phyloP scores from a whole-genome alignment of 2,797 vertebrate species.

The Cuniculus paca region DNA sequence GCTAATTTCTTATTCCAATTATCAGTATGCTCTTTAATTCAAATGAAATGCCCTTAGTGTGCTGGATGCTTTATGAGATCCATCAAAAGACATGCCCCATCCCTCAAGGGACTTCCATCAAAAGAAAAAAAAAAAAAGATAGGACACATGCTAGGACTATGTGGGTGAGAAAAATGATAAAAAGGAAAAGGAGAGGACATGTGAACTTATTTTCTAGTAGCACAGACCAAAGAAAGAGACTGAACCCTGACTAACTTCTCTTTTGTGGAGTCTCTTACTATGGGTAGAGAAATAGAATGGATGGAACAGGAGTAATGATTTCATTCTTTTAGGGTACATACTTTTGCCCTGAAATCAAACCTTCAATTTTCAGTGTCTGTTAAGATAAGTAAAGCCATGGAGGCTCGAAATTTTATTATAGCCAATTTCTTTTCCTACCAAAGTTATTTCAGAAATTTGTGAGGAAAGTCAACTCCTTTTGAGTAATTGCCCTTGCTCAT shows the following conservation, averaged over 20 bases:
- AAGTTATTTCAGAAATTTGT: conserved; percentile 33
- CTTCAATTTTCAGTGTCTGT: background rate
- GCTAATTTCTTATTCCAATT: conserved; percentile 79
- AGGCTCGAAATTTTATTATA: conserved; percentile 44
- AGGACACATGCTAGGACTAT: background rate
- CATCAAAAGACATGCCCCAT: conserved; percentile 46
- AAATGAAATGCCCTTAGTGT: conserved; percentile 63
- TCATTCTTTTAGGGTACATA: background rate
- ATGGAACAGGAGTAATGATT: background rate
- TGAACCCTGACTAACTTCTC: background rate
- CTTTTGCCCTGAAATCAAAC: background rate
- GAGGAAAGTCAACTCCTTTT: background rate
- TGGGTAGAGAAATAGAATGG: background rate
- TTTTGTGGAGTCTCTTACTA: background rate
- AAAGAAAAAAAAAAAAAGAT: conserved; percentile 46
- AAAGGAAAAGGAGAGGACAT: conserved; percentile 28
- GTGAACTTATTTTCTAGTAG: background rate
- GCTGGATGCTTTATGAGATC: conserved; percentile 67
- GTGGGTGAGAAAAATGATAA: conserved; percentile 30
- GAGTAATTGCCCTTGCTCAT: background rate
- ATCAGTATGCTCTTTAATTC: conserved; percentile 73
- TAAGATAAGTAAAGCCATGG: conserved; percentile 10
- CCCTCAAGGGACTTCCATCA: conserved; percentile 52
- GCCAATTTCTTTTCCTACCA: background rate
- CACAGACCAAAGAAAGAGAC: conserved; percentile 12